Evolutionary conservation across 2,113 vertebrate species (phyloP), one percentile per base, ranked within the genome.

Genomic region (Hystrix cristata): DNA sequence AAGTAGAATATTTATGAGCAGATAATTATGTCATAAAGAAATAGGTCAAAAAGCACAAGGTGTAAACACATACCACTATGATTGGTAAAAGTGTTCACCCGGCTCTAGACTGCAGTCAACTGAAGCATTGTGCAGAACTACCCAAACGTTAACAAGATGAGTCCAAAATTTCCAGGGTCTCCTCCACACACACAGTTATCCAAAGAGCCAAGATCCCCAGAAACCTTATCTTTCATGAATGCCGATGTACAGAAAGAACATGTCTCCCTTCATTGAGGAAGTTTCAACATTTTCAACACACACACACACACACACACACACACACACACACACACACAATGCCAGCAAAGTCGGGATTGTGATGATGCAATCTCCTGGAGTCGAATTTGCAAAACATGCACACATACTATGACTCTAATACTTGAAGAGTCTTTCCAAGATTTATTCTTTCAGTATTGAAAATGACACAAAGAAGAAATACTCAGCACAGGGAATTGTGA

Each of bases 291-390:
- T 31, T 55, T 25, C 55, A 38, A 15, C 23, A 7, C 3, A 57
- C 25, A 27, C 14, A 0, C 31, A 29, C 51, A 15, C 23, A 7
- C 3, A 57, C 25, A 27, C 14, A 0, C 31, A 29, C 51, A 27
- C 14, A 0, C 31, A 29, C 51, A 15, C 23, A 7, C 3, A 57
- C 25, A 27, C 14, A 0, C 31, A 29, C 51, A 27, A 7, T 12
- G 19, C 38, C 38, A 9, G 18, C 25, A 59, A 79, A 65, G 57
- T 78, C 62, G 51, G 27, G 31, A 12, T 34, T 1, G 13, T 59
- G 21, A 51, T 13, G 60, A 48, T 79, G 10, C 43, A 21, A 11
- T 60, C 71, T 46, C 14, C 21, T 46, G 31, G 43, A 81, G 25
- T 18, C 64, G 51, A 25, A 16, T 72, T 53, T 88, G 25, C 7